phyloP scores from a whole-genome alignment of 2,888 invertebrate genomes.

The Drosophila koepferae region DNA sequence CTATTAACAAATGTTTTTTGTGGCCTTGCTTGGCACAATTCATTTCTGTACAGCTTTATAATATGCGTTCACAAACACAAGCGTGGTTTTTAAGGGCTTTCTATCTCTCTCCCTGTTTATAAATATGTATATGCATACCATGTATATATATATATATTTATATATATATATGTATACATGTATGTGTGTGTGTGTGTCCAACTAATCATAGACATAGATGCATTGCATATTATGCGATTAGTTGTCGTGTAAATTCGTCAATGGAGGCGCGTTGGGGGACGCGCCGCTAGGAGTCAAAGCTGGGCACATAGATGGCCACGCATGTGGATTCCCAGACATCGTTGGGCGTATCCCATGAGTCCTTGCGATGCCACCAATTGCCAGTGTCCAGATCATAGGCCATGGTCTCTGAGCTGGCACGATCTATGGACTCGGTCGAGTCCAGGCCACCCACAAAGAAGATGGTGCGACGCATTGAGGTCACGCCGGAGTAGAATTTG shows the following conservation, averaged over 20 bases:
- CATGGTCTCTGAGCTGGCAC: conserved; percentile 89
- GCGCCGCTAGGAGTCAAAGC: conserved; percentile 40
- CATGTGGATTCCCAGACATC: conserved; percentile 91
- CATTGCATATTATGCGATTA: conserved; percentile 3
- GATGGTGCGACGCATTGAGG: conserved; percentile 87
- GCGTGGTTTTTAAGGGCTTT: conserved; percentile 12
- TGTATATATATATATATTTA: neutral
- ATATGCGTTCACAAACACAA: conserved; percentile 26
- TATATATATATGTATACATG: neutral
- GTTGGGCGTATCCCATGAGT: conserved; percentile 88
- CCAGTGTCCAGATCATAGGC: conserved; percentile 88
- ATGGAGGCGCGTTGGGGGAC: neutral
- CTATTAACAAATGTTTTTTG: conserved; percentile 40
- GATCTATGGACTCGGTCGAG: conserved; percentile 88
- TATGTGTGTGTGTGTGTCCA: too few species aligned
- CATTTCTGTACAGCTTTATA: conserved; percentile 55
- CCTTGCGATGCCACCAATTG: conserved; percentile 88
- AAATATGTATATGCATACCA: neutral
- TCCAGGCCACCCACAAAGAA: conserved; percentile 90
- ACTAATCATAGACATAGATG: neutral
- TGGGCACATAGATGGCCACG: conserved; percentile 89
- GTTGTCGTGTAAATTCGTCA: conserved; percentile 22
- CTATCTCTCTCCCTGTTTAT: neutral
- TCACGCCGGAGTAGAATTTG: conserved; percentile 89
- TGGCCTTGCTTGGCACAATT: conserved; percentile 64